Evolutionary conservation across 35 echinoderm and acorn worm genomes (phyloP).

Genomic region (Diadema setosum): DNA sequence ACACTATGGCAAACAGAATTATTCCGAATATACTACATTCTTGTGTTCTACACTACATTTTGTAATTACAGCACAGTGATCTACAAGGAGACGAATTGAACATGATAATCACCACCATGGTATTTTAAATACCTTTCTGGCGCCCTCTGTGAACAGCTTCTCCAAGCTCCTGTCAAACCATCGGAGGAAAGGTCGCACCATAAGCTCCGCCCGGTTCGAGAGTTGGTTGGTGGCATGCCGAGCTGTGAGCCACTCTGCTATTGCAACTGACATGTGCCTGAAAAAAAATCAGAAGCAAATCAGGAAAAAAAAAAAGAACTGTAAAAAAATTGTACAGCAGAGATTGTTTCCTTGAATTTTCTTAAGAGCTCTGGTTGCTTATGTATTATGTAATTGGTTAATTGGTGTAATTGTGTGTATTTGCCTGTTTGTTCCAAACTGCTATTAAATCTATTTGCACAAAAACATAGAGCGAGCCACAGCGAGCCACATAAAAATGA

Average conservation of each 20-base stretch:
- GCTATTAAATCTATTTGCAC: too few species aligned
- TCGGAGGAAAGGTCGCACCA: conserved; percentile 88
- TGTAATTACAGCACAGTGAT: too few species aligned
- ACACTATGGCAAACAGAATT: too few species aligned
- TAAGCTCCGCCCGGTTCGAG: conserved; percentile 65
- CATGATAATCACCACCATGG: too few species aligned
- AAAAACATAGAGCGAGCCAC: too few species aligned
- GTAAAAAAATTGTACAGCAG: too few species aligned
- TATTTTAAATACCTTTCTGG: conserved; percentile 83
- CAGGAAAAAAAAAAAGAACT: neutral
- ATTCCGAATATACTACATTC: too few species aligned
- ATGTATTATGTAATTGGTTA: neutral
- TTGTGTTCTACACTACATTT: too few species aligned
- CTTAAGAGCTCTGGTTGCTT: neutral
- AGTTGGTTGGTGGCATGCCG: conserved; percentile 65
- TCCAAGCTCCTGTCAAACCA: conserved; percentile 90
- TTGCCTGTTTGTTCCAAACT: too few species aligned
- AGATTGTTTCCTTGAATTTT: too few species aligned
- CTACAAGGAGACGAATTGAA: too few species aligned
- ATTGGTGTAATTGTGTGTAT: neutral
- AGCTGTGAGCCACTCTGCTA: conserved; percentile 67
- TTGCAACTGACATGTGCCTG: conserved; percentile 53
- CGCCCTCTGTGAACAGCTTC: conserved; percentile 85
- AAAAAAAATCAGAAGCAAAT: neutral
- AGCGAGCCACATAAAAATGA: too few species aligned